phyloP scores from a whole-genome alignment of 2,888 invertebrate species.

The Lucinisca nassula region DNA sequence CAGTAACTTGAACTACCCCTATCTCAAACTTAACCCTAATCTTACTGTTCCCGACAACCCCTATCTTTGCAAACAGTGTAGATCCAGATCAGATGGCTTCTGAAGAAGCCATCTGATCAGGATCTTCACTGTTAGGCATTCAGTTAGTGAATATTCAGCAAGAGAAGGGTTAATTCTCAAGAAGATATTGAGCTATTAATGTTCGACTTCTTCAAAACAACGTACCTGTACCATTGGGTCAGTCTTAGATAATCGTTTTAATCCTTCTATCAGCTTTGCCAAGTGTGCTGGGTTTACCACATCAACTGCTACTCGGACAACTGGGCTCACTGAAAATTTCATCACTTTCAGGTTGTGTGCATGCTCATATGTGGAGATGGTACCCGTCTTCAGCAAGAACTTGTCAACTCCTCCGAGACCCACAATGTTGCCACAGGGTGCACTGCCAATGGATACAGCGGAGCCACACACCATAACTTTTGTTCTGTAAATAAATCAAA shows the following conservation, averaged over 20 bases:
- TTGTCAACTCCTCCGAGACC: conserved; percentile 99
- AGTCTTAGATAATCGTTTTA: conserved; percentile 99
- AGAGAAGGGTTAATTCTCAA: too few relatives aligned
- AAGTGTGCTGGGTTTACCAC: conserved; percentile 99
- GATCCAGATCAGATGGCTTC: too few relatives aligned
- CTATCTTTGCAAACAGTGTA: too few relatives aligned
- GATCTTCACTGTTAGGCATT: too few relatives aligned
- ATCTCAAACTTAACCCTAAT: too few relatives aligned
- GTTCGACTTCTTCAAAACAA: background rate
- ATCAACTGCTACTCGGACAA: conserved; percentile 99
- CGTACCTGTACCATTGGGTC: conserved; percentile 97
- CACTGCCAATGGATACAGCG: conserved; percentile 99
- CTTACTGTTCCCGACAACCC: too few relatives aligned
- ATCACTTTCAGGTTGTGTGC: conserved; percentile 98
- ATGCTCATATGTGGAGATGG: conserved; percentile 99
- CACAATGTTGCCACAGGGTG: conserved; percentile 99
- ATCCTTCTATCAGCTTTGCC: conserved; percentile 99
- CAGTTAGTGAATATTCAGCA: too few relatives aligned
- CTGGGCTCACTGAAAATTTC: conserved; percentile 99
- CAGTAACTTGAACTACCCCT: too few relatives aligned
- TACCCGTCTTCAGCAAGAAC: conserved; percentile 99
- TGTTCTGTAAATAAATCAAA: conserved; percentile 91
- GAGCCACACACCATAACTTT: conserved; percentile 99
- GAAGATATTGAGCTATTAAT: too few relatives aligned
- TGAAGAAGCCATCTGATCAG: too few relatives aligned